A percentile compares a stretch with the other conserved stretches of the same genome.
Conservation (phyloP, 92 coral and sea anemone species). For the Phenganax marumi region DNA sequence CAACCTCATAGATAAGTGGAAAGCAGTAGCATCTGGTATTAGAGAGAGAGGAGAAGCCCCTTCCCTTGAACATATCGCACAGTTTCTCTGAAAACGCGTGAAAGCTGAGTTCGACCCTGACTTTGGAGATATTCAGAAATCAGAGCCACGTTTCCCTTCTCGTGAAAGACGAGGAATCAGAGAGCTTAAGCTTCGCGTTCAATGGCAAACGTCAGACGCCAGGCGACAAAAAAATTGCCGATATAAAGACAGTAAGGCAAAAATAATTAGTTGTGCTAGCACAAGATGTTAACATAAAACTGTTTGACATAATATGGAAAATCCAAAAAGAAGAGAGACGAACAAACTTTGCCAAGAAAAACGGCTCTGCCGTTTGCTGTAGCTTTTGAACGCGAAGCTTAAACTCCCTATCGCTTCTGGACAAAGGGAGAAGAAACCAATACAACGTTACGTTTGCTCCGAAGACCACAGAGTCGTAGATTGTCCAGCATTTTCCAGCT, state of each 20-base stretch:
- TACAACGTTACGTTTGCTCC: slow-evolving; percentile 31
- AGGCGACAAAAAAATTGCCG: too few relatives aligned
- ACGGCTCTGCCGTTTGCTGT: too few relatives aligned
- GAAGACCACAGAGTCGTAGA: slow-evolving; percentile 39
- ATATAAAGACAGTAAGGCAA: too few relatives aligned
- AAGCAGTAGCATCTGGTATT: background rate
- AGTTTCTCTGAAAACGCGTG: background rate
- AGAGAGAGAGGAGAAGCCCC: slow-evolving; percentile 13
- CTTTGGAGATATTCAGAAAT: slow-evolving; percentile 20
- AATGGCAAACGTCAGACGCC: too few relatives aligned
- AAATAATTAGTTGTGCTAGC: too few relatives aligned
- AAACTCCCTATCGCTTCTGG: slow-evolving; percentile 30
- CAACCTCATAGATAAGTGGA: slow-evolving; percentile 13
- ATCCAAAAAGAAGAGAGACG: too few relatives aligned
- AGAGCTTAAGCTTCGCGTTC: too few relatives aligned
- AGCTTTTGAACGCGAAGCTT: too few relatives aligned
- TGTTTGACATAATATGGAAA: too few relatives aligned
- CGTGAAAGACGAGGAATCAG: slow-evolving; percentile 44
- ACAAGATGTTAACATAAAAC: too few relatives aligned
- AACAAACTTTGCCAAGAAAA: too few relatives aligned
- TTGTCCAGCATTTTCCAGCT: slow-evolving; percentile 36
- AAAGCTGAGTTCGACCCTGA: slow-evolving; percentile 14
- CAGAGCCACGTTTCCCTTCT: background rate
- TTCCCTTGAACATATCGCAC: background rate
- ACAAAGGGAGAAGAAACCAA: background rate